Evolutionary conservation across 2,888 invertebrate species (phyloP).

Genomic region (Pristionchus arcanus): DNA sequence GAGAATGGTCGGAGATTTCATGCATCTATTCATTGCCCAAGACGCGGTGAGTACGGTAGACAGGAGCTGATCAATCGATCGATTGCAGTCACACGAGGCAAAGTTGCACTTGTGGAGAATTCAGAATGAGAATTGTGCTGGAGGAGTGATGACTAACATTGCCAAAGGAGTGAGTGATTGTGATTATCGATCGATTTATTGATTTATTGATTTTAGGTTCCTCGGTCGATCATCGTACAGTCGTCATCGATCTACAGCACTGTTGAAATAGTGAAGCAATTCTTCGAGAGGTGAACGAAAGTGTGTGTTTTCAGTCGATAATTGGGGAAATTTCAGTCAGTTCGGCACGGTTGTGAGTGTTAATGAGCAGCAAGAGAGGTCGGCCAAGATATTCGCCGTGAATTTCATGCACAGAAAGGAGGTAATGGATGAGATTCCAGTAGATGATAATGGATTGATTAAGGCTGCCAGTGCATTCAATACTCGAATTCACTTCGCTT

Average conservation of each 20-base stretch:
- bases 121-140: not conserved
- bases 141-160: not conserved
- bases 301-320: not conserved
- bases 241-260: not conserved
- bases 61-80: not conserved
- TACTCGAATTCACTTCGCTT: not conserved
- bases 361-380: not conserved
- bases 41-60: not conserved
- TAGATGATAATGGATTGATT: not conserved
- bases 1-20: not conserved
- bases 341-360: not conserved
- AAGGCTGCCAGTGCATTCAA: not conserved
- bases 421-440: not conserved
- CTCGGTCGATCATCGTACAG: constrained; percentile 5
- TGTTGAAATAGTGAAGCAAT: not conserved
- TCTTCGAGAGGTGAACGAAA: not conserved
- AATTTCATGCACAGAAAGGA: not conserved
- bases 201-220: not conserved
- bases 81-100: not conserved
- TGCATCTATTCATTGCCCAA: not conserved
- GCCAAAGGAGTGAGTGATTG: not conserved
- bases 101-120: not conserved
- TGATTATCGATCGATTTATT: not conserved
- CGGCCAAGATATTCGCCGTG: not conserved
- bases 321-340: not conserved